Conservation (phyloP, 2,888 invertebrate genomes). For the Drepanosiphum platanoidis region DNA sequence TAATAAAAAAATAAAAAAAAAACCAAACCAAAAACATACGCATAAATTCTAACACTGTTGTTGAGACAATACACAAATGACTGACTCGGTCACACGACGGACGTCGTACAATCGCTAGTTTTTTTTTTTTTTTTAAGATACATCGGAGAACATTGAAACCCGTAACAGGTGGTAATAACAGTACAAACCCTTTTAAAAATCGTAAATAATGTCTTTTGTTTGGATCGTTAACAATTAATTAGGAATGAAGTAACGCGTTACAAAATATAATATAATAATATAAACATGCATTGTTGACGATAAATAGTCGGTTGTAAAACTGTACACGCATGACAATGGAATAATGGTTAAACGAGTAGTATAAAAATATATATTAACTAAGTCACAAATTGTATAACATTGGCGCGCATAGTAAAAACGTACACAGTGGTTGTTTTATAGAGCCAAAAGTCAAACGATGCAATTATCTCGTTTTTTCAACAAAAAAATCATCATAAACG, state of each 20-base stretch:
- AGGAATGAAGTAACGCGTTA: neutral
- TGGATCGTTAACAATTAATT: neutral
- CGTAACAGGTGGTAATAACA: neutral
- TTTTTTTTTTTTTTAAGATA: neutral
- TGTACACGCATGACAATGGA: neutral
- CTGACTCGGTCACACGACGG: neutral
- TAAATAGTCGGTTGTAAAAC: neutral
- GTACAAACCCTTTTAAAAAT: neutral
- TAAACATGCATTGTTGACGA: neutral
- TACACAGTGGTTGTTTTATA: neutral
- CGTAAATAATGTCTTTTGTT: neutral
- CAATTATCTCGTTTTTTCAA: neutral
- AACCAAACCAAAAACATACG: neutral
- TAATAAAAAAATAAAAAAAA: too few relatives aligned
- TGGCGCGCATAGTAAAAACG: neutral
- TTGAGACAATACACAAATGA: neutral
- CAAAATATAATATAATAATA: too few relatives aligned
- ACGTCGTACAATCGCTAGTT: neutral
- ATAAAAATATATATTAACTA: slow-evolving; percentile 34
- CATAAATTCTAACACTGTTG: neutral
- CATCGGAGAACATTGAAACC: neutral
- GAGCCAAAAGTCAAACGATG: neutral
- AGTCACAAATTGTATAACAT: neutral
- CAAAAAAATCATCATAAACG: neutral
- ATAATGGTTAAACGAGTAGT: slow-evolving; percentile 8